Evolutionary conservation across 2,797 vertebrate species (phyloP).

Genomic region (Centropyge bicolor): DNA sequence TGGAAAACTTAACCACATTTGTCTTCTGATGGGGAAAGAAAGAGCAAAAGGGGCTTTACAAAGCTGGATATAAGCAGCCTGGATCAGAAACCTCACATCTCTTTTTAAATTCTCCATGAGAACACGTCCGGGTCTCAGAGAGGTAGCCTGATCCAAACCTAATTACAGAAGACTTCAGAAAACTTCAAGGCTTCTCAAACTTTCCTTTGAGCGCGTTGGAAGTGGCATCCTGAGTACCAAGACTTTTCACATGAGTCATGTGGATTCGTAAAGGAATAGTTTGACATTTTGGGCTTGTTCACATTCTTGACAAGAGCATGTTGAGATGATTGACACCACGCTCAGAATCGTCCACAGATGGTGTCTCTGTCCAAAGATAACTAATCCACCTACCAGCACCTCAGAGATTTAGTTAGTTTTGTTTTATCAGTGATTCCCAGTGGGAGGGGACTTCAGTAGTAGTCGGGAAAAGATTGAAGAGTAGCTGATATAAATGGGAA

Average conservation of each 20-base stretch:
- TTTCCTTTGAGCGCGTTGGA: conserved; percentile 23
- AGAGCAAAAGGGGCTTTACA: conserved; percentile 42
- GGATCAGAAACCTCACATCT: conserved; percentile 43
- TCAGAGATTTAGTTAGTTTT: too few species aligned
- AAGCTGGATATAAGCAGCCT: conserved; percentile 33
- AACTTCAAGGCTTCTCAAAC: conserved; percentile 16
- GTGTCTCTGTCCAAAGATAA: conserved; percentile 6
- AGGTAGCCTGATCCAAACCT: conserved; percentile 45
- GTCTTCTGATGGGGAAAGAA: conserved; percentile 18
- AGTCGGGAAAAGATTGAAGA: not conserved
- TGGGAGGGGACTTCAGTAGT: not conserved
- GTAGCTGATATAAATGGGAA: not conserved
- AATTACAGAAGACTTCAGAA: conserved; percentile 23
- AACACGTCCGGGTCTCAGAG: conserved; percentile 8
- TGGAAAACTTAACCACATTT: conserved; percentile 34
- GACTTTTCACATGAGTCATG: conserved; percentile 2
- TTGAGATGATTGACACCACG: not conserved
- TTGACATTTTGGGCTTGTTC: conserved; percentile 12
- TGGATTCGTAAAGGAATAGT: conserved; percentile 27
- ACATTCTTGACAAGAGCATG: not conserved
- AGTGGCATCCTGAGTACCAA: conserved; percentile 48
- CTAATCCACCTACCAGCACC: not conserved
- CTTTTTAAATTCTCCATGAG: conserved; percentile 29
- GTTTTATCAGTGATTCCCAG: conserved; percentile 24
- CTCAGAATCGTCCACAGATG: not conserved